These are phyloP conservation scores for Cancer borealis DNA, from an alignment of 2,888 invertebrate genomes.

Conservation along the genomic window DNA sequence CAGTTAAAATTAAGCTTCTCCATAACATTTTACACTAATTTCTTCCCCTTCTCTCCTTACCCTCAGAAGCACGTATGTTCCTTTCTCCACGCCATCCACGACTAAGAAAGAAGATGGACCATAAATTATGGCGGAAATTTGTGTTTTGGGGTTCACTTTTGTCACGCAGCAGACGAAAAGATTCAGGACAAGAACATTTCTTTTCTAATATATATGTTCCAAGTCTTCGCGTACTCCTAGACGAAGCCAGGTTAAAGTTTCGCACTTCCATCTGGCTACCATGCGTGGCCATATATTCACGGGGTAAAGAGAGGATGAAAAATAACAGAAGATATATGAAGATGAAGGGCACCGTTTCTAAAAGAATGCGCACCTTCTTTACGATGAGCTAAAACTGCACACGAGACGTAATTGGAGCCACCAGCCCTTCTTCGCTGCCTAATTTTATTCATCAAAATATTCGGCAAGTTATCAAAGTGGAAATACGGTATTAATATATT, in stretches of 20 bases:
- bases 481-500: constrained; percentile 37
- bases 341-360: neutral
- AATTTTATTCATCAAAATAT: constrained; percentile 37
- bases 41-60: neutral
- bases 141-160: neutral
- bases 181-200: neutral
- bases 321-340: neutral
- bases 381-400: neutral
- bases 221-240: neutral
- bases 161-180: neutral
- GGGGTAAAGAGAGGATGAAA: too few relatives aligned
- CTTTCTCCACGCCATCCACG: neutral
- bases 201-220: neutral
- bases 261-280: neutral
- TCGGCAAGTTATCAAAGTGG: constrained; percentile 26
- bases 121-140: neutral
- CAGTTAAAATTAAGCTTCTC: neutral
- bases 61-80: neutral
- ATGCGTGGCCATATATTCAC: too few relatives aligned
- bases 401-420: neutral
- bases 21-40: neutral
- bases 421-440: neutral
- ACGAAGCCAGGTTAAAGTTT: neutral
- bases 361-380: neutral
- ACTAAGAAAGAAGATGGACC: neutral